Conservation (phyloP, 2,888 invertebrate species). For the Capitulum mitella region DNA sequence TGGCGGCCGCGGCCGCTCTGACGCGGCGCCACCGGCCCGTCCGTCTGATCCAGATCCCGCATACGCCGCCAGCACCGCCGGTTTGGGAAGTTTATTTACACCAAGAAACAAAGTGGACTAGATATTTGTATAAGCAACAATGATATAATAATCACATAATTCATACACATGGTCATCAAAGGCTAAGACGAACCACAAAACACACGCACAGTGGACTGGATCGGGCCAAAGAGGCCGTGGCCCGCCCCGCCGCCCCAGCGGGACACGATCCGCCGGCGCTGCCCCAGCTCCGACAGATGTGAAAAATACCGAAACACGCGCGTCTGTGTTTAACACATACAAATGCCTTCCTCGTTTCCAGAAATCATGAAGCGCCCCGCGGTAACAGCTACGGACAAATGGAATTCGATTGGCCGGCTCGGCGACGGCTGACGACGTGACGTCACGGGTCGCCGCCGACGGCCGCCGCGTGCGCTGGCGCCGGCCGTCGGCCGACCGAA, state of each 20-base stretch:
- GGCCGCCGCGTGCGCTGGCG: neutral
- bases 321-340: constrained; percentile 18
- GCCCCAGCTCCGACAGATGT: neutral
- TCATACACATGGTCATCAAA: constrained; percentile 20
- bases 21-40: too few relatives aligned
- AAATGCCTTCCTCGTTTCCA: neutral
- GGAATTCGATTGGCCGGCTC: neutral
- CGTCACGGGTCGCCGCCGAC: neutral
- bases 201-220: neutral
- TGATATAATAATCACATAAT: constrained; percentile 2
- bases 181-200: constrained; percentile 15
- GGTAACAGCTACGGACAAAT: neutral
- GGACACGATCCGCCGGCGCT: neutral
- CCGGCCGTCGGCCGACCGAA: neutral
- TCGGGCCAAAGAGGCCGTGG: neutral
- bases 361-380: neutral
- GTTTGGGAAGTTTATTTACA: constrained; percentile 21
- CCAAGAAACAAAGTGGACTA: constrained; percentile 21
- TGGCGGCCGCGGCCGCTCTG: too few relatives aligned
- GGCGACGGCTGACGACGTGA: neutral
- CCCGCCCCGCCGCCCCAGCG: neutral
- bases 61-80: neutral
- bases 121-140: constrained; percentile 23
- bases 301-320: constrained; percentile 11
- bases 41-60: too few relatives aligned